phyloP scores from a whole-genome alignment of 2,797 vertebrate species.

The Delichon dasypus region DNA sequence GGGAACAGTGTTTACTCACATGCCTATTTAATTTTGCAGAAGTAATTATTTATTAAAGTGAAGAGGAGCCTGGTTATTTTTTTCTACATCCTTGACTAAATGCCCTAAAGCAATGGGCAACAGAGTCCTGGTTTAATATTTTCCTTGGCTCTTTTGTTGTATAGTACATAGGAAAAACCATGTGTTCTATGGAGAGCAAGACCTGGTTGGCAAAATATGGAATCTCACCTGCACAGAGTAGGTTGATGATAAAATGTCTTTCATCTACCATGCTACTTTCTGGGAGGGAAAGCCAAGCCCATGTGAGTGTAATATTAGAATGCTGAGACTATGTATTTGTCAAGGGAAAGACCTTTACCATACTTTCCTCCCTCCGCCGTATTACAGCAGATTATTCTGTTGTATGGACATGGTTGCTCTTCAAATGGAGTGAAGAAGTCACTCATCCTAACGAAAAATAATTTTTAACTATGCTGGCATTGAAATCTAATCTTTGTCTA shows the following conservation, averaged over 20 bases:
- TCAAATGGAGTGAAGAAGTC: neutral
- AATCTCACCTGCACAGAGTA: neutral
- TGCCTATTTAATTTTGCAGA: neutral
- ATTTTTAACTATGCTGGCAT: neutral
- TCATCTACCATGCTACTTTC: neutral
- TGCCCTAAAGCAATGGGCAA: neutral
- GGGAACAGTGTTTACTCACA: neutral
- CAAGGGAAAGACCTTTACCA: neutral
- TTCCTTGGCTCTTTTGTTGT: neutral
- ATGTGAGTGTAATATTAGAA: neutral
- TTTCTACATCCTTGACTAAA: neutral
- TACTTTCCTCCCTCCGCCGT: neutral
- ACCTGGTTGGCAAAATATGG: neutral
- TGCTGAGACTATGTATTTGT: neutral
- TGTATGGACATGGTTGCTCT: neutral
- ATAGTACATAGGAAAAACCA: accelerated
- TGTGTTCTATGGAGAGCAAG: neutral
- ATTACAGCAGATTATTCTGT: neutral
- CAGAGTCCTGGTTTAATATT: neutral
- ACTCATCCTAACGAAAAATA: neutral
- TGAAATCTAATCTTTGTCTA: neutral
- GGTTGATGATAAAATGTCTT: neutral
- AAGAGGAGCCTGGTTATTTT: neutral
- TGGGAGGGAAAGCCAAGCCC: neutral
- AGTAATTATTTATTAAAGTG: neutral